Base-by-base conservation (phyloP, 2,888 invertebrate species). In the Volucella bombylans region DNA sequence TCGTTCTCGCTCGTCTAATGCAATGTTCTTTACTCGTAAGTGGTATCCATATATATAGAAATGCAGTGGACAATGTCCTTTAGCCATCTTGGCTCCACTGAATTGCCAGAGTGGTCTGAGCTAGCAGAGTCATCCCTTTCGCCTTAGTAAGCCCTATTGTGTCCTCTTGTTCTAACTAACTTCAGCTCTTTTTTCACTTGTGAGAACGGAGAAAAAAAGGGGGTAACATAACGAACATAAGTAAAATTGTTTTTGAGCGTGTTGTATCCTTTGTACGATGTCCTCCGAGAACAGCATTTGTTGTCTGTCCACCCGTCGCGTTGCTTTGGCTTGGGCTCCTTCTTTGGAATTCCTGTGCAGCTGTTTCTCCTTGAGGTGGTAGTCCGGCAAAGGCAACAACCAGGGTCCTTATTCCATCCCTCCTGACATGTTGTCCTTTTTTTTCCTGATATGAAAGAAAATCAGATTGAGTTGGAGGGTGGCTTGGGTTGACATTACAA, bases 31-130 rank as follows among this genome's bases (percentile, higher is more conserved):
- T 62, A 6, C 31, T 6, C 4, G 4, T 6, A 76, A 83, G 69
- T 80, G 50, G 71, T 31, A 79, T 69, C 59, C 6, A 31, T 31
- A 6, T 6, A 31, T 31, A 54, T 65, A 74, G 59, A 78, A 82
- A 82, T 78, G 82, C 82, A 82, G 57, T 79, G 82, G 74, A 62
- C 65, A 74, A 55, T 79, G 79, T 81, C 59, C 71, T 71, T 76
- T 76, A 52, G 64, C 52, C n/a, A 47, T 41, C 50, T 64, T 68
- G 59, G 61, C 49, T 39, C 14, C 11, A 10, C 14, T 10, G 18
- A 14, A 38, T 52, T n/a, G 18, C 18, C 18, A 31, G 6, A 31
- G 31, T 31, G 18, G 18, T 23, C 18, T 23, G 18, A 23, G 18
- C 18, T 23, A 23, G 18, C 6, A 31, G 4, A 31, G 31, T 4